phyloP scores from a whole-genome alignment of 2,797 vertebrate species.

The Xiphorhynchus erythropygius region DNA sequence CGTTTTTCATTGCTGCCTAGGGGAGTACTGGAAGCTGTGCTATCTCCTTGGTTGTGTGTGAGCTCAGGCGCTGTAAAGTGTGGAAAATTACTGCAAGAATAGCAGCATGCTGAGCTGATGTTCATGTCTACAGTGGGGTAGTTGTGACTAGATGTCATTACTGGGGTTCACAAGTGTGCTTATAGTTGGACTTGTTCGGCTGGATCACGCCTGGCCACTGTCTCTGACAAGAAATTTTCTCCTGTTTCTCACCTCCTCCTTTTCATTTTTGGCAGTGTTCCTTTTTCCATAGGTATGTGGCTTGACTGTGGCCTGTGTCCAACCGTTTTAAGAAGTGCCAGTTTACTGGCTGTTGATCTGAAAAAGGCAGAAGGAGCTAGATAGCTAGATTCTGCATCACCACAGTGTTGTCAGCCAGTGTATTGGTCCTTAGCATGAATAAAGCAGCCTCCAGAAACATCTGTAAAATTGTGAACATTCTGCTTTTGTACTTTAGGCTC shows the following conservation, averaged over 20 bases:
- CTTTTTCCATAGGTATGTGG: not conserved
- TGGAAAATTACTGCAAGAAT: not conserved
- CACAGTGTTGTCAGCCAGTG: not conserved
- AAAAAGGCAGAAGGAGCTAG: not conserved
- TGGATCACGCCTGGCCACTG: not conserved
- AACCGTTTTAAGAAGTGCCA: not conserved
- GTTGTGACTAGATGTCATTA: not conserved
- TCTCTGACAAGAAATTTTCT: not conserved
- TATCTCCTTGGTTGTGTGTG: not conserved
- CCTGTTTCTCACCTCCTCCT: not conserved
- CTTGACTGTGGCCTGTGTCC: not conserved
- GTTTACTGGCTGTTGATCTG: not conserved
- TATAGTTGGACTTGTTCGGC: not conserved
- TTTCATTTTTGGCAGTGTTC: not conserved
- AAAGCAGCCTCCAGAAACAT: not conserved
- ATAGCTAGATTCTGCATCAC: not conserved
- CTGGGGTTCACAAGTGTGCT: not conserved
- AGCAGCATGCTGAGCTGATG: not conserved
- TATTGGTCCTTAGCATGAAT: not conserved
- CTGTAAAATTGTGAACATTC: not conserved
- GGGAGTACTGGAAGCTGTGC: not conserved
- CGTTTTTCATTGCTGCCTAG: not conserved
- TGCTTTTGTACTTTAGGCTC: not conserved
- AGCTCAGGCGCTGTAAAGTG: not conserved
- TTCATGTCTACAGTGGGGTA: accelerated